These are phyloP conservation scores for Microplitis manilae DNA, from an alignment of 2,888 invertebrate genomes.

Conservation along the genomic window DNA sequence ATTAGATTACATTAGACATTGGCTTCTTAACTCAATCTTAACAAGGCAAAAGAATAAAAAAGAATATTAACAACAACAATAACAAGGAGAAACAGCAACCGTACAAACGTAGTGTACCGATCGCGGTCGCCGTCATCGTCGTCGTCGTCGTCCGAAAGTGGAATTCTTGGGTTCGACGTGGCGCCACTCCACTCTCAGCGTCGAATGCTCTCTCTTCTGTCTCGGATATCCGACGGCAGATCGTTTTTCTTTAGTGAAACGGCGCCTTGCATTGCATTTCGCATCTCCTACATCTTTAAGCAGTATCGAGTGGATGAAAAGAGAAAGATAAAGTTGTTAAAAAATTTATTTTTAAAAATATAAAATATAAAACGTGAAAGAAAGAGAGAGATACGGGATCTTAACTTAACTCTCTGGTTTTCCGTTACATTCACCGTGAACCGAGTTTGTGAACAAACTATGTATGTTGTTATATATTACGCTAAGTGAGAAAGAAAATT, in stretches of 20 bases:
- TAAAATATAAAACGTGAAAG: background rate
- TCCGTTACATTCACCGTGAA: conserved; percentile 32
- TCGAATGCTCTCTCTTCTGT: conserved; percentile 49
- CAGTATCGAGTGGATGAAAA: background rate
- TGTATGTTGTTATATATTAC: conserved; percentile 3
- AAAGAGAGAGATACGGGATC: conserved; percentile 8
- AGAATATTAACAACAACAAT: background rate
- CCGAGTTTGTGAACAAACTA: background rate
- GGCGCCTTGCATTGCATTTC: conserved; percentile 42
- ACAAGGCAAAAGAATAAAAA: background rate
- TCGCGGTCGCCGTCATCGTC: background rate
- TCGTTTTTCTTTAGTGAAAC: conserved; percentile 52
- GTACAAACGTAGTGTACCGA: background rate
- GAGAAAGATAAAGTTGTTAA: background rate
- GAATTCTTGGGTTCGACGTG: conserved; percentile 39
- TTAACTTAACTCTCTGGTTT: conserved; percentile 19
- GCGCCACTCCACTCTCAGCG: conserved; percentile 41
- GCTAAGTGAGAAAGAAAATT: background rate
- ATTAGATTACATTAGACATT: background rate
- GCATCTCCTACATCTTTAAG: conserved; percentile 33
- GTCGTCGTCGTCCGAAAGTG: conserved; percentile 32
- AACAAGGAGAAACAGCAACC: too few species aligned
- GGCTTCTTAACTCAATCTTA: background rate
- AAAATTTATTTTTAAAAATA: conserved; percentile 11
- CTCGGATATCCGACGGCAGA: conserved; percentile 58